These are phyloP conservation scores for Tridacna gigas DNA, from an alignment of 2,888 invertebrate species.

Conservation along the genomic window DNA sequence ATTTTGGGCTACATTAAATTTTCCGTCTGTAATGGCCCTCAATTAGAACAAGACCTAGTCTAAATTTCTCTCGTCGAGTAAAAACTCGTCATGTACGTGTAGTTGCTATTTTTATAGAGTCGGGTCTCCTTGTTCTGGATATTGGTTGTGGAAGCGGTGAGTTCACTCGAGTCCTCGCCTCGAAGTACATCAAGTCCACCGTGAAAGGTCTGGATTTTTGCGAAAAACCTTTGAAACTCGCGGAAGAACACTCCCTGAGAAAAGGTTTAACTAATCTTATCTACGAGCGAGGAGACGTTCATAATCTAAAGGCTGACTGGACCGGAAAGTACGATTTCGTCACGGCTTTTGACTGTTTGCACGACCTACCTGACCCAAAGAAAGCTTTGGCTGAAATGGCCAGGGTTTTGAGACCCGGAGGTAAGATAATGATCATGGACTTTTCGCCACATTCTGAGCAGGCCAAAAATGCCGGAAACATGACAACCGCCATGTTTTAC, in stretches of 20 bases:
- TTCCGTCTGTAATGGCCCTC: too few relatives aligned
- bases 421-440: slow-evolving; percentile 43
- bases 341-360: slow-evolving; percentile 48
- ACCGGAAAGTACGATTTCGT: slow-evolving; percentile 43
- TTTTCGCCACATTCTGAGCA: slow-evolving; percentile 45
- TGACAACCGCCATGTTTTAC: slow-evolving; percentile 45
- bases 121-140: slow-evolving; percentile 45
- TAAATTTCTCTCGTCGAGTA: neutral
- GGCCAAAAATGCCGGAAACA: slow-evolving; percentile 43
- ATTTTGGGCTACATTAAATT: neutral
- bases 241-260: slow-evolving; percentile 16
- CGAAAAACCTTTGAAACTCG: slow-evolving; percentile 24
- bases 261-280: slow-evolving; percentile 32
- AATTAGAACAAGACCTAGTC: neutral
- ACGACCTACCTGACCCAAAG: slow-evolving; percentile 55
- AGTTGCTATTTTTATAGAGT: neutral
- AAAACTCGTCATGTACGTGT: neutral
- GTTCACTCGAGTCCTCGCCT: slow-evolving; percentile 26
- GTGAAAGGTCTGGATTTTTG: slow-evolving; percentile 41
- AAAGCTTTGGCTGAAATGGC: slow-evolving; percentile 43
- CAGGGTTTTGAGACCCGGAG: slow-evolving; percentile 45
- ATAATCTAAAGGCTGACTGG: slow-evolving; percentile 35
- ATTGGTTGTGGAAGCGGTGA: slow-evolving; percentile 44
- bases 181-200: slow-evolving; percentile 44
- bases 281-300: slow-evolving; percentile 44